Conservation (phyloP, 30 jellyfish, hydroid and myxozoan genomes). For the Hydractinia symbiolongicarpus region DNA sequence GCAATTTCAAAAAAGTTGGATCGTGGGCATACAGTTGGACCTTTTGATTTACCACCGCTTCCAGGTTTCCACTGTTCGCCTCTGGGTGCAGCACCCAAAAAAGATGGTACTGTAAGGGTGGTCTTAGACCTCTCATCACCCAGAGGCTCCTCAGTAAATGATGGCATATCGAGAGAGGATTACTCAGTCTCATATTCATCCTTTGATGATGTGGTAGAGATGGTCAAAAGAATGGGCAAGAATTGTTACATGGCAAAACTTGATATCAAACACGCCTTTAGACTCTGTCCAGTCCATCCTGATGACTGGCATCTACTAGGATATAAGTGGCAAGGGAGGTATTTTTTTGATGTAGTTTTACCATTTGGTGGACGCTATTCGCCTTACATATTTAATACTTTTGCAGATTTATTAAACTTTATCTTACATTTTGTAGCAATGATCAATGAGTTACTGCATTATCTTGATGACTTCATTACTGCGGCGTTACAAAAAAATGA, state of each 20-base stretch:
- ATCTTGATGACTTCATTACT: not conserved
- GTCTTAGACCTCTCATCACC: slow-evolving; percentile 38
- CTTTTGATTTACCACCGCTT: not conserved
- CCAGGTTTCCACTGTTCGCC: not conserved
- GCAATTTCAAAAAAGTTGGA: not conserved
- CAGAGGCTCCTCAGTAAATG: slow-evolving; percentile 26
- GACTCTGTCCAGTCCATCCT: slow-evolving; percentile 46
- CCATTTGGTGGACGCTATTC: slow-evolving; percentile 4
- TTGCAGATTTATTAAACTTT: not conserved
- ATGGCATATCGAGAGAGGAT: slow-evolving; percentile 15
- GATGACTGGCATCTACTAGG: slow-evolving; percentile 41
- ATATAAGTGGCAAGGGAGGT: not conserved
- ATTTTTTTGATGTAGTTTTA: not conserved
- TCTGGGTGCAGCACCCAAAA: too few relatives aligned
- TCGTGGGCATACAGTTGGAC: not conserved
- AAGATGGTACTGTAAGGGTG: not conserved
- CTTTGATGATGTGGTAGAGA: slow-evolving; percentile 34
- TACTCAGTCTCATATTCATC: slow-evolving; percentile 17
- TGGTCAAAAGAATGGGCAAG: slow-evolving; percentile 23
- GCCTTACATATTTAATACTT: not conserved
- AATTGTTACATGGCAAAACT: slow-evolving; percentile 33
- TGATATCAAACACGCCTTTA: slow-evolving; percentile 39
- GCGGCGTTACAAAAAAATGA: too few relatives aligned
- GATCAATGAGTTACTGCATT: not conserved
- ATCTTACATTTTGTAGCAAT: not conserved